A percentile compares a stretch with the other conserved stretches of the same genome.
Evolutionary conservation across 53 echinoderm and acorn worm species (phyloP).

Genomic region (Henricia sp.): DNA sequence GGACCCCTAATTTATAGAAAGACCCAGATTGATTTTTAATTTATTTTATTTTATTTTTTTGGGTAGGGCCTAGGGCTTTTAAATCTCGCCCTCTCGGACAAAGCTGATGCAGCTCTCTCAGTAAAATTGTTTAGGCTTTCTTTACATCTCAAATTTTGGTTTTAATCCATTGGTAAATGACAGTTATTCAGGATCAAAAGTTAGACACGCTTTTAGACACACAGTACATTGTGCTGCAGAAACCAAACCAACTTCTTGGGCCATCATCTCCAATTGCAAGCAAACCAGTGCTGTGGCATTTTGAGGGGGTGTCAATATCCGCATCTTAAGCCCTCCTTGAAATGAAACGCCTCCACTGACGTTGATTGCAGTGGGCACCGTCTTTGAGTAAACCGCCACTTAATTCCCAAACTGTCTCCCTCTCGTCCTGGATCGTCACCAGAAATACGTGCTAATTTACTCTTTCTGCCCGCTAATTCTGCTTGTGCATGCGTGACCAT

Average conservation of each 20-base stretch:
- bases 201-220: too few species aligned
- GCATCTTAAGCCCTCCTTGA: background rate
- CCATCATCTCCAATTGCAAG: background rate
- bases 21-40: too few species aligned
- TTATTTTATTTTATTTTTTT: too few species aligned
- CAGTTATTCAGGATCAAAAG: too few species aligned
- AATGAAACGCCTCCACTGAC: background rate
- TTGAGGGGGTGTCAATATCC: background rate
- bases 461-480: background rate
- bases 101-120: too few species aligned
- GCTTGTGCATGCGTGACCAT: slow-evolving; percentile 7
- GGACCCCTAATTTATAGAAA: too few species aligned
- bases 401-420: background rate
- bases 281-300: background rate
- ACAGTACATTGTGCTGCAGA: too few species aligned
- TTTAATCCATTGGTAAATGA: too few species aligned
- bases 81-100: too few species aligned
- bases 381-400: background rate
- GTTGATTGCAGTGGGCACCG: background rate
- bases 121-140: too few species aligned
- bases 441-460: slow-evolving; percentile 2
- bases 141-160: too few species aligned
- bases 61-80: too few species aligned
- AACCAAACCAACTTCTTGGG: background rate
- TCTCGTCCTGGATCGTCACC: background rate